phyloP scores from a whole-genome alignment of 2,888 invertebrate genomes.

The Calameuta filiformis region DNA sequence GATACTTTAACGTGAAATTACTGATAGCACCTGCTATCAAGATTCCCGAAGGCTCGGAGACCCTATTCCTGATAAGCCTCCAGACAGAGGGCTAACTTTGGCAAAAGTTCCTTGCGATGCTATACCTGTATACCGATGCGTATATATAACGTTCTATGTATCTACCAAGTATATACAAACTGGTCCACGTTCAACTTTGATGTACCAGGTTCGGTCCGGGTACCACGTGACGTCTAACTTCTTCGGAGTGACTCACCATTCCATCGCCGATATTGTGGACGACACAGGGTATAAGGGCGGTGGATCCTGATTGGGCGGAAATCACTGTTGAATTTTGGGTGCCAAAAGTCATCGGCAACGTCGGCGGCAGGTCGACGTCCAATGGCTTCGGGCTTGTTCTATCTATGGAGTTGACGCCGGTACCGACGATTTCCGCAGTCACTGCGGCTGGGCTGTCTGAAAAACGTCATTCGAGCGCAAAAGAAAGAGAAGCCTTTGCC shows the following conservation, averaged over 20 bases:
- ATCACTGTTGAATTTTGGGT: conserved; percentile 86
- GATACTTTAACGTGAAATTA: not conserved
- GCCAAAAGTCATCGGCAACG: conserved; percentile 80
- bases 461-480: not conserved
- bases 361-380: conserved; percentile 59
- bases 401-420: conserved; percentile 54
- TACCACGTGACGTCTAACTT: not conserved
- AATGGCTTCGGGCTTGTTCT: conserved; percentile 48
- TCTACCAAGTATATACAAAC: not conserved
- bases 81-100: not conserved
- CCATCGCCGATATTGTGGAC: conserved; percentile 89
- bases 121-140: not conserved
- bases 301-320: conserved; percentile 86
- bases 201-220: not conserved
- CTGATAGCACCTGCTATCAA: not conserved
- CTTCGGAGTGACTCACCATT: conserved; percentile 74
- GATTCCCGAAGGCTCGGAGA: not conserved
- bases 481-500: not conserved
- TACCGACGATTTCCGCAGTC: conserved; percentile 54
- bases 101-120: not conserved
- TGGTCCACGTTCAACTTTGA: not conserved
- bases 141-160: not conserved
- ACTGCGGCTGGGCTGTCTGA: conserved; percentile 29
- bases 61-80: not conserved
- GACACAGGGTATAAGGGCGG: conserved; percentile 84